Evolutionary conservation across 2,888 invertebrate genomes (phyloP).

Genomic region (Stomorhina lunata): DNA sequence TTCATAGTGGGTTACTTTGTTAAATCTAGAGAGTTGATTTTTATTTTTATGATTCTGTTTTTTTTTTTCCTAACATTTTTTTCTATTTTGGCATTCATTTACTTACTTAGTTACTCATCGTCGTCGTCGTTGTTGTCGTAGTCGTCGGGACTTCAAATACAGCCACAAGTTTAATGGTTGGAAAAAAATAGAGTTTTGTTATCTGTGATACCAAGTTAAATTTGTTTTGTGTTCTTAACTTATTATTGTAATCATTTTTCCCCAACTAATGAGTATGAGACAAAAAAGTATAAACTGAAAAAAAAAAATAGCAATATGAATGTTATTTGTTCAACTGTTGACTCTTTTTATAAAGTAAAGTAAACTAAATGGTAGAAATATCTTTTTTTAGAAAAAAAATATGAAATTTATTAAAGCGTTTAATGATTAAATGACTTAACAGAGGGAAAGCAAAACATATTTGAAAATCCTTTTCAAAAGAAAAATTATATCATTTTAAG

Average conservation of each 20-base stretch:
- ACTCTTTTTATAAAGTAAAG: constrained; percentile 2
- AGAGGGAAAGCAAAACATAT: too few relatives aligned
- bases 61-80: background rate
- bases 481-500: too few relatives aligned
- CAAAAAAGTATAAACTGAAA: background rate
- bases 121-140: too few relatives aligned
- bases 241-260: constrained; percentile 39
- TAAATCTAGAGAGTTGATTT: constrained; percentile 33
- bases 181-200: constrained; percentile 42
- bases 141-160: constrained; percentile 36
- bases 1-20: constrained; percentile 63
- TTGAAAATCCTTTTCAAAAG: too few relatives aligned
- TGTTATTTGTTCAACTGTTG: constrained; percentile 31
- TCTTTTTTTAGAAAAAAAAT: background rate
- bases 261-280: background rate
- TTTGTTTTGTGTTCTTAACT: constrained; percentile 55
- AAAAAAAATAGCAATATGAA: background rate
- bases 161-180: constrained; percentile 53
- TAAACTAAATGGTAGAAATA: background rate
- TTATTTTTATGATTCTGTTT: background rate
- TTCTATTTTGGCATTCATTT: constrained; percentile 38
- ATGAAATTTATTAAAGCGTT: constrained; percentile 6
- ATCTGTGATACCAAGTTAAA: constrained; percentile 53
- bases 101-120: background rate
- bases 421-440: too few relatives aligned